Conservation (phyloP, 30 jellyfish, hydroid and myxozoan genomes). For the Nemopilema nomurai region DNA sequence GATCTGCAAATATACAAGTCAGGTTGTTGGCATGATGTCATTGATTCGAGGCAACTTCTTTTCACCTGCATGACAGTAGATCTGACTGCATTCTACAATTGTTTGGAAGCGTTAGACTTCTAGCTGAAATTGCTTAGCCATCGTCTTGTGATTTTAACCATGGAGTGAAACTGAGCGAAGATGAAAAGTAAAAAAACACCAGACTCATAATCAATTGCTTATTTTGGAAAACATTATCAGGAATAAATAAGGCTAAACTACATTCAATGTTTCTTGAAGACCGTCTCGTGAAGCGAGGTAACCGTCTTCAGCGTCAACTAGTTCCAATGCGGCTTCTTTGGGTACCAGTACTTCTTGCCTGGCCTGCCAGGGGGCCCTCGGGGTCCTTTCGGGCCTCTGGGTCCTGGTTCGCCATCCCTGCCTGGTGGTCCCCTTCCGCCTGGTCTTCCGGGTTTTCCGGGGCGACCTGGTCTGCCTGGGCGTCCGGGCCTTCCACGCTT, state of each 20-base stretch:
- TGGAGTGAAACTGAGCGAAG: too few relatives aligned
- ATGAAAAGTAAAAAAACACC: too few relatives aligned
- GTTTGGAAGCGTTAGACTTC: too few relatives aligned
- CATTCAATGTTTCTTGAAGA: not conserved
- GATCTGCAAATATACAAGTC: too few relatives aligned
- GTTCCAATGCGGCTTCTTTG: not conserved
- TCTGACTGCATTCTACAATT: too few relatives aligned
- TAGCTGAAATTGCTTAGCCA: too few relatives aligned
- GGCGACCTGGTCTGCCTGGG: slow-evolving; percentile 37
- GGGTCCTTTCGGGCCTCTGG: slow-evolving; percentile 10
- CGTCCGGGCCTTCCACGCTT: slow-evolving; percentile 19
- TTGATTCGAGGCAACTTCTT: too few relatives aligned
- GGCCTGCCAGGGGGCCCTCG: slow-evolving; percentile 27
- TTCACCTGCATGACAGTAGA: too few relatives aligned
- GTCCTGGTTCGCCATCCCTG: slow-evolving; percentile 11
- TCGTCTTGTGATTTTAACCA: too few relatives aligned
- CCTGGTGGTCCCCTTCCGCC: slow-evolving; percentile 21
- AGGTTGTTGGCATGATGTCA: too few relatives aligned
- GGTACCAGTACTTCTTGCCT: not conserved
- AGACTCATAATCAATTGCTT: not conserved
- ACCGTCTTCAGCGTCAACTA: not conserved
- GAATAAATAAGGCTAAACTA: not conserved
- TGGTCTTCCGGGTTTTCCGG: slow-evolving; percentile 32
- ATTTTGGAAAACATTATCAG: not conserved
- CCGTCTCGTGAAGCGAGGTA: not conserved